These are phyloP conservation scores for Gibbula magus DNA, from an alignment of 2,888 invertebrate genomes.

Conservation along the genomic window DNA sequence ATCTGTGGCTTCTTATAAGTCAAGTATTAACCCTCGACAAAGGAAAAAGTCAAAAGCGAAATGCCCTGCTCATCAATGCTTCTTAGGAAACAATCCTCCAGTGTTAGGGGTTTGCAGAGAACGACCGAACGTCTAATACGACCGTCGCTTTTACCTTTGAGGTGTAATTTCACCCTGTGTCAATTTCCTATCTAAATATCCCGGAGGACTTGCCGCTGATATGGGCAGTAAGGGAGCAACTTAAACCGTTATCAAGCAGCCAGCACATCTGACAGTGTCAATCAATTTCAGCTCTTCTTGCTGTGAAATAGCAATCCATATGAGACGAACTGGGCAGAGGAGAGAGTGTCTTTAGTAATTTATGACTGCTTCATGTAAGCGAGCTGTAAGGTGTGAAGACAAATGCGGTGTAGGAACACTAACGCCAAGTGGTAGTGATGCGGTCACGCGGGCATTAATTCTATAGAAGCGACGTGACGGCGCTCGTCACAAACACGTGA, in stretches of 20 bases:
- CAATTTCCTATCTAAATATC: slow-evolving; percentile 8
- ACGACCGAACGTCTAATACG: not conserved
- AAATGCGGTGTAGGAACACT: not conserved
- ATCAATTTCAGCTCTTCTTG: not conserved
- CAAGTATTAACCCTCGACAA: slow-evolving; percentile 2
- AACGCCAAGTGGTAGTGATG: not conserved
- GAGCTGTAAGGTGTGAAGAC: not conserved
- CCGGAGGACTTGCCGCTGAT: not conserved
- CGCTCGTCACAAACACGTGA: not conserved
- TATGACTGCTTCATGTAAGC: not conserved
- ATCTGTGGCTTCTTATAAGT: not conserved
- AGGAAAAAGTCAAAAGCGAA: slow-evolving; percentile 18
- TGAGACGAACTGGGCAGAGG: not conserved
- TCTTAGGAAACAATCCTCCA: slow-evolving; percentile 3
- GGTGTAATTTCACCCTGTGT: not conserved
- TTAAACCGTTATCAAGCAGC: not conserved
- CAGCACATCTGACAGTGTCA: not conserved
- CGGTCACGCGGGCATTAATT: not conserved
- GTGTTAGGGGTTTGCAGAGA: not conserved
- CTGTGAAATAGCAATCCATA: slow-evolving; percentile 3
- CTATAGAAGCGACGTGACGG: not conserved
- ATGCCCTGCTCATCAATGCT: not conserved
- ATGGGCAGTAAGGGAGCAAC: not conserved
- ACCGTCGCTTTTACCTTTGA: not conserved
- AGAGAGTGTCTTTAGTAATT: not conserved